phyloP scores from a whole-genome alignment of 2,888 invertebrate species.

The Lasioglossum figueresi region DNA sequence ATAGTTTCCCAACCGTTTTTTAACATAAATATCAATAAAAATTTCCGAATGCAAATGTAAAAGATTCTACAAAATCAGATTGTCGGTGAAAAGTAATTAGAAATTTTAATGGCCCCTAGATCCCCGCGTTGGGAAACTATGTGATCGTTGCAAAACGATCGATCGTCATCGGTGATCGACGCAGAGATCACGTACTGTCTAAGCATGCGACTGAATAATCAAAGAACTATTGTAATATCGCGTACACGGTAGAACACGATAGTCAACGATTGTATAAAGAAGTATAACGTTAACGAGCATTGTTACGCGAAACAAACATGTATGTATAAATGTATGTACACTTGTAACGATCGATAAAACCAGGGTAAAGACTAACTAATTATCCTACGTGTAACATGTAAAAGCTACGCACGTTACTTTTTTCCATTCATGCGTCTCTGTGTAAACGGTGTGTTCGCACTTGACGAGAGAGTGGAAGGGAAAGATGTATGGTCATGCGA shows the following conservation, averaged over 20 bases:
- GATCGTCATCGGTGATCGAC: neutral
- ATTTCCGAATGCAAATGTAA: neutral
- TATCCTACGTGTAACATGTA: slow-evolving; percentile 59
- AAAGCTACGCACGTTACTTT: neutral
- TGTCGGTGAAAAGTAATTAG: neutral
- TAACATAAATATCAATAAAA: neutral
- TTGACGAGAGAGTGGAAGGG: slow-evolving; percentile 19
- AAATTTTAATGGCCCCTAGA: neutral
- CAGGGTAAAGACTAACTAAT: slow-evolving; percentile 72
- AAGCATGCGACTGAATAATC: slow-evolving; percentile 78
- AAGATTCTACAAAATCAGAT: neutral
- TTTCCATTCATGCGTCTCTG: slow-evolving; percentile 26
- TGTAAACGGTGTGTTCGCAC: slow-evolving; percentile 46
- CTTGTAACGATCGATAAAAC: slow-evolving; percentile 72
- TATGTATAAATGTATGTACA: slow-evolving; percentile 41
- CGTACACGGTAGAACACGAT: slow-evolving; percentile 48
- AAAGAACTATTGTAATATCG: slow-evolving; percentile 69
- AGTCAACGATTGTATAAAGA: slow-evolving; percentile 59
- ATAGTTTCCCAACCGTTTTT: neutral
- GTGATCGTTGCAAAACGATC: neutral
- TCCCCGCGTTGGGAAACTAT: neutral
- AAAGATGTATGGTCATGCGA: slow-evolving; percentile 53
- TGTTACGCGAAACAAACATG: slow-evolving; percentile 48
- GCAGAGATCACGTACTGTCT: slow-evolving; percentile 49
- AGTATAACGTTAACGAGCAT: slow-evolving; percentile 53